These are phyloP conservation scores for Phainopepla nitens DNA, from an alignment of 2,113 vertebrate species.

Conservation along the genomic window DNA sequence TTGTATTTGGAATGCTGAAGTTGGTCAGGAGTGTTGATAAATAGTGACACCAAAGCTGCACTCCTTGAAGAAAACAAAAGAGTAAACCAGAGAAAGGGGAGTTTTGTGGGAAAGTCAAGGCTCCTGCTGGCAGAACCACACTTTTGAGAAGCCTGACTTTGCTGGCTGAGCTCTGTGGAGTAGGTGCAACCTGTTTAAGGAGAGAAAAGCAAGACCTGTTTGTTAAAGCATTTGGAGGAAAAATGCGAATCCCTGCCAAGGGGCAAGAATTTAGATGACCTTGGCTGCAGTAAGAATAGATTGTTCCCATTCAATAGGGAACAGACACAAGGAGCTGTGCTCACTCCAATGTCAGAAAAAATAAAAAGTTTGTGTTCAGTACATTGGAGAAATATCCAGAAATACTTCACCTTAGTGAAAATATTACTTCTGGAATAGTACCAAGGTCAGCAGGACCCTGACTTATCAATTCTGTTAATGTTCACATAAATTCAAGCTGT, in stretches of 20 bases:
- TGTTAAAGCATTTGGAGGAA: not conserved
- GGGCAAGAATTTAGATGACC: slow-evolving; percentile 8
- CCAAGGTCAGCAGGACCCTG: slow-evolving; percentile 68
- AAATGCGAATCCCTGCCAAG: not conserved
- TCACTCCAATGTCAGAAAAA: slow-evolving; percentile 2
- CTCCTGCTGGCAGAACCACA: not conserved
- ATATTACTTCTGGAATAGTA: slow-evolving; percentile 67
- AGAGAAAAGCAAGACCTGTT: not conserved
- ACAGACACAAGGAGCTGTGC: slow-evolving; percentile 28
- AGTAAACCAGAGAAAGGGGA: not conserved
- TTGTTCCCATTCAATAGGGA: slow-evolving; percentile 45
- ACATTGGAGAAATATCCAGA: slow-evolving; percentile 50
- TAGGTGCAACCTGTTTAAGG: not conserved
- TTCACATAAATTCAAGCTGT: slow-evolving; percentile 60
- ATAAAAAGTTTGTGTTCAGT: slow-evolving; percentile 29
- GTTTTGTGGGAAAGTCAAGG: not conserved
- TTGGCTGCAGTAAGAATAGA: not conserved
- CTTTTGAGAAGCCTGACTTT: not conserved
- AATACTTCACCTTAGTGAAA: slow-evolving; percentile 63
- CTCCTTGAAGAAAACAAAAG: not conserved
- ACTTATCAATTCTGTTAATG: slow-evolving; percentile 68
- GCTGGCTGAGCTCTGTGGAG: not conserved
- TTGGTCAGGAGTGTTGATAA: not conserved
- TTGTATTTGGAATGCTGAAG: not conserved
- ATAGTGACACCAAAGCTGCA: not conserved